Evolutionary conservation across 2,113 vertebrate genomes (phyloP).

Genomic region (Boleophthalmus pectinirostris): DNA sequence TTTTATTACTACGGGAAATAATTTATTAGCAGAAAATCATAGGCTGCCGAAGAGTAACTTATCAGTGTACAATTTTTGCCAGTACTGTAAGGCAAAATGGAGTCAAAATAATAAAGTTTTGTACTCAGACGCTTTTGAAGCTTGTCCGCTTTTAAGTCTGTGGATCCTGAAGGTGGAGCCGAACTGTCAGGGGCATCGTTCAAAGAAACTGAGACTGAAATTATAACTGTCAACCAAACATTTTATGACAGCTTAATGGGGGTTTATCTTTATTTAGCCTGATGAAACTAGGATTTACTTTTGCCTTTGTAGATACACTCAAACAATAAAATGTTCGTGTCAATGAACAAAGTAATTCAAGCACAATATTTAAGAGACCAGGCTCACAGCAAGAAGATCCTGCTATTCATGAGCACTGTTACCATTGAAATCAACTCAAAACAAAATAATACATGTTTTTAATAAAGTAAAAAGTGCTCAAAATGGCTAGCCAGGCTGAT

Average conservation of each 20-base stretch:
- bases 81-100: background rate
- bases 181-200: slow-evolving; percentile 1
- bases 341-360: background rate
- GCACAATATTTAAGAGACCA: background rate
- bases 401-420: too few species aligned
- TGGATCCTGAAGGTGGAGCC: background rate
- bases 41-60: background rate
- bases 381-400: background rate
- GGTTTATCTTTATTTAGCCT: background rate
- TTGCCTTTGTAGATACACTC: background rate
- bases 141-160: background rate
- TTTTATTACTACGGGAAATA: background rate
- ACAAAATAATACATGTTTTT: too few species aligned
- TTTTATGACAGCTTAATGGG: background rate
- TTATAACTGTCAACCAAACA: background rate
- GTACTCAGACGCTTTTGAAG: background rate
- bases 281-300: background rate
- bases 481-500: too few species aligned
- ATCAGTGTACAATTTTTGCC: background rate
- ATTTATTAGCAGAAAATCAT: background rate
- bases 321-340: background rate
- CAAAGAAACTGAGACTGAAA: background rate
- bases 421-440: too few species aligned
- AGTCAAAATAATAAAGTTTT: background rate
- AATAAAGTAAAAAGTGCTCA: too few species aligned